Evolutionary conservation across 2,797 vertebrate species (phyloP).

Genomic region (Artibeus lituratus): DNA sequence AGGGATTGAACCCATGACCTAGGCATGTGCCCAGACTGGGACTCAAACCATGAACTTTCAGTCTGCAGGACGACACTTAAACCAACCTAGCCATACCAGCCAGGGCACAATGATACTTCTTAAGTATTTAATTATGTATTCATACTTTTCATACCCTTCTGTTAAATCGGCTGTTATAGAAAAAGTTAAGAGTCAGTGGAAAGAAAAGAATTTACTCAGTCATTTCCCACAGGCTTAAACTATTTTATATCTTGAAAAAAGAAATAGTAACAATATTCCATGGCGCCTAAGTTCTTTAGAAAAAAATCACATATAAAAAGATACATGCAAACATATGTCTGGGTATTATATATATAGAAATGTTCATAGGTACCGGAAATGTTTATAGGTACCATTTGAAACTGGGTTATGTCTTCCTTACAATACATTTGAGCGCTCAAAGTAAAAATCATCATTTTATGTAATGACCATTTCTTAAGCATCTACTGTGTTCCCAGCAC

Average conservation of each 20-base stretch:
- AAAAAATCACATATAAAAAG: slow-evolving; percentile 19
- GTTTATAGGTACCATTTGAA: neutral
- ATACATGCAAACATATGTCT: neutral
- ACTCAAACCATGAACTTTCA: neutral
- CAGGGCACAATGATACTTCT: neutral
- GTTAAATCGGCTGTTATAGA: neutral
- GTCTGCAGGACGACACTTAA: neutral
- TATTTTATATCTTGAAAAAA: slow-evolving; percentile 5
- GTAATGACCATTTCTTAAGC: neutral
- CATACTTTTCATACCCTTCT: neutral
- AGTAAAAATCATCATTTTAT: neutral
- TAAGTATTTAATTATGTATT: neutral
- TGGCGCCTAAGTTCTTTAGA: neutral
- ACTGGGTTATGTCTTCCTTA: neutral
- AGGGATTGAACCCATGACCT: neutral
- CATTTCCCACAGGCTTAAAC: neutral
- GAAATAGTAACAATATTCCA: neutral
- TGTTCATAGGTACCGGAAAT: neutral
- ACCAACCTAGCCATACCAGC: neutral
- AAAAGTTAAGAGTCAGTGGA: neutral
- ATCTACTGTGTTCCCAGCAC: neutral
- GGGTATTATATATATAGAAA: neutral
- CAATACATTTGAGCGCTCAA: neutral
- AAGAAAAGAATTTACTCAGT: neutral
- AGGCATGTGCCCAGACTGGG: neutral